Base-by-base conservation (phyloP, 1,140 invertebrate genomes). In the Calephelis nemesis region DNA sequence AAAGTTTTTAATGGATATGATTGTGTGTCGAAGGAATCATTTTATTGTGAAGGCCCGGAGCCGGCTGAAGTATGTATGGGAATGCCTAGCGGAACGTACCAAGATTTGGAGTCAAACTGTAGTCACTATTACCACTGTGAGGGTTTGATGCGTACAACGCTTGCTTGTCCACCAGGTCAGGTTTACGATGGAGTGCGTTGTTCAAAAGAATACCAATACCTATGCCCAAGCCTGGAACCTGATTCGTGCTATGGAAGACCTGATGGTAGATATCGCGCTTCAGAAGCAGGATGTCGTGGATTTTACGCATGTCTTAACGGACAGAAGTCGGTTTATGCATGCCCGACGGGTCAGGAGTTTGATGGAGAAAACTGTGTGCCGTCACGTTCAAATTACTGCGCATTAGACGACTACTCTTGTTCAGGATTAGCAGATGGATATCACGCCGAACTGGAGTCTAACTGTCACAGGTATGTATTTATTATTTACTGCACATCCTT, bases 191-290 rank as follows among this genome's bases (percentile, higher is more conserved):
- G 93, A 0, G 85, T 88, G 47, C 71, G 82, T 7, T 93, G 93
- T 78, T 85, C 87, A 45, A 73, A 75, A 7, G 70, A 72, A 12
- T 70, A 75, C 10, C 74, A 73, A 5, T 92, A 92, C 69, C 71
- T 86, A 40, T 93, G 93, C 68, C 92, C 92, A 10, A 90, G 83
- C 63, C 70, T 87, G n/a, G 89, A 91, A n/a, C 79, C 75, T 39
- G 92, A 93, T 67, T 93, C 89, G 12, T 93, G 93, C 71, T 84
- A 87, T 58, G 84, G 87, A 1, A 90, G 92, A 39, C 62, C 85
- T 7, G 93, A 94, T 76, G 94, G 94, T 0, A 93, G 93, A 58
- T 94, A 94, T 76, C 90, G 92, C 4, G 92, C 94, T 60, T 82
- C 82, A 7, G 89, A 88, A 42, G 91, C 92, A 0, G 93, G 91